Percentiles rank a stretch among this genome's conserved stretches.
Conservation (phyloP, 2,888 invertebrate genomes). For the Andrena fulva region DNA sequence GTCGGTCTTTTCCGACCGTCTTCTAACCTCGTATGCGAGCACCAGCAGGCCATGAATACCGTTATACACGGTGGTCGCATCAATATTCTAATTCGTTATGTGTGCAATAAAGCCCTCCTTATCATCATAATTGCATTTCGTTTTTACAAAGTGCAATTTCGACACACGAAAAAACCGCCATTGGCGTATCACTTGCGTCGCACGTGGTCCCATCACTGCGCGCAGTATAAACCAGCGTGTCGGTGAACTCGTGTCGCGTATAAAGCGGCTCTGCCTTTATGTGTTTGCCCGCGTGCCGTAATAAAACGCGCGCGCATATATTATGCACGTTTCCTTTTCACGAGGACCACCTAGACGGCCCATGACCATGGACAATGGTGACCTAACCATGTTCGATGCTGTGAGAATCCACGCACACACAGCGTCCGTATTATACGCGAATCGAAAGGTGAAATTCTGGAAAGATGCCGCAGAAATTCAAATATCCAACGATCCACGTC, state of each 20-base stretch:
- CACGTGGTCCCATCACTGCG: conserved; percentile 44
- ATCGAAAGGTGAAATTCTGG: conserved; percentile 37
- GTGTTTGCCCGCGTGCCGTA: conserved; percentile 67
- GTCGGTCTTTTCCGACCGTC: no score
- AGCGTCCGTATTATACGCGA: conserved; percentile 7
- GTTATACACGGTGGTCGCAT: no score
- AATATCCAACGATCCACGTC: background rate
- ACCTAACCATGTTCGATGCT: conserved; percentile 63
- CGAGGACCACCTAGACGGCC: conserved; percentile 74
- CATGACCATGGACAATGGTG: conserved; percentile 59
- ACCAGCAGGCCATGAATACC: no score
- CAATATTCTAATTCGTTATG: no score
- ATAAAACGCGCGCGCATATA: conserved; percentile 75
- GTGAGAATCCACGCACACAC: conserved; percentile 45
- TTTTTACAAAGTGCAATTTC: no score
- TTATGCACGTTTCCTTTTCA: conserved; percentile 75
- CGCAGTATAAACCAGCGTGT: conserved; percentile 57
- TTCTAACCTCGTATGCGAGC: no score
- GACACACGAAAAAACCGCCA: background rate
- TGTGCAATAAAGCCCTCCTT: background rate
- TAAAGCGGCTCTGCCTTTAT: conserved; percentile 58
- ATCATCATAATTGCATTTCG: no score
- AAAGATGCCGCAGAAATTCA: conserved; percentile 17
- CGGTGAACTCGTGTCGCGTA: conserved; percentile 63
- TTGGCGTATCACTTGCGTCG: conserved; percentile 22